Evolutionary conservation across 1,140 invertebrate genomes (phyloP), one percentile per base, ranked within the genome.

Genomic region (Eupeodes corollae): DNA sequence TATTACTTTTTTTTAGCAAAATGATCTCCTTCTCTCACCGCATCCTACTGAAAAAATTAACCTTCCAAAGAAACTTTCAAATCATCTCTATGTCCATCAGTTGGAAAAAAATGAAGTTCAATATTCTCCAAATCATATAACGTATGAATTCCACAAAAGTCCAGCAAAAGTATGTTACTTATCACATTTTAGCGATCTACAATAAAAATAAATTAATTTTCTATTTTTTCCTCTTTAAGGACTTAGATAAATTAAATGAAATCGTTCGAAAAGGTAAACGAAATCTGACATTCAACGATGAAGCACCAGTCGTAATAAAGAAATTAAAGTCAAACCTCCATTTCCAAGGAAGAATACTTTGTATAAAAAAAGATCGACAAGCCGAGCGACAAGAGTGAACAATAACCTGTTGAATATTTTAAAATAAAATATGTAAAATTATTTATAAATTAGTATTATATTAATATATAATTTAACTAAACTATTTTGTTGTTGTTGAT

Each of bases 111-210:
- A 57, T 50, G 63, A 30, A 48, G 60, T 53, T 46, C 56, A 55
- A 44, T 57, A 56, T 35, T 71, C 67, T 47, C 70, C 73, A 18
- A 73, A 73, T 48, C 73, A 75, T 50, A 72, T 90, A 52, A 83
- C 81, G 40, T 97, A 93, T 70, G 82, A 81, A 52, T 91, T 97
- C 66, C 88, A 83, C 65, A 77, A 82, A 46, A 95, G 91, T 72
- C 90, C 91, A 13, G 86, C 88, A 47, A 91, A 91, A 79, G 88
- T 91, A 73, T 63, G 58, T 58, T 35, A 39, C 31, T 34, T 21
- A 41, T n/a, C 31, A 21, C 33, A 19, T 33, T 45, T 47, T 18
- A 44, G 37, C 34, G 33, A 33, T 45, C 37, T 31, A 35, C 46
- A 48, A 44, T 9, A 33, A 47, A 32, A 30, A 41, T 47, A 42